Conservation (phyloP, 2,888 invertebrate genomes). For the Hipparchia sbordonii region DNA sequence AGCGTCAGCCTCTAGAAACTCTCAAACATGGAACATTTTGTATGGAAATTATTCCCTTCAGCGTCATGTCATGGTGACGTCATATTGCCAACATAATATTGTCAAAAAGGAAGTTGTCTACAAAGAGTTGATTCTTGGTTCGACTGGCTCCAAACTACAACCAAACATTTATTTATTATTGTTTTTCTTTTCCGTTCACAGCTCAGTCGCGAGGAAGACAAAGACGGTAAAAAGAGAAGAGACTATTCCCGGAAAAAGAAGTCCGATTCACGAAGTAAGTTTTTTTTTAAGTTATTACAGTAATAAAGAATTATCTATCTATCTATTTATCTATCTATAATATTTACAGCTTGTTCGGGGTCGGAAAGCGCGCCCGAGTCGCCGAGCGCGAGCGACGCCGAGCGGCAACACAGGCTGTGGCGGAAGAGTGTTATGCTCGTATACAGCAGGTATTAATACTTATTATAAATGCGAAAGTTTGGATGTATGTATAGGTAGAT, state of each 20-base stretch:
- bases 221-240: conserved; percentile 83
- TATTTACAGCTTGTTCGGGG: conserved; percentile 65
- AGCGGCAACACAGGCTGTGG: conserved; percentile 91
- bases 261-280: conserved; percentile 74
- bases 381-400: conserved; percentile 84
- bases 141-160: no score
- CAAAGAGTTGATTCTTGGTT: no score
- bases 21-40: no score
- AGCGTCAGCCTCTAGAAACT: no score
- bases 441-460: conserved; percentile 81
- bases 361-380: conserved; percentile 77
- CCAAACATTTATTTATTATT: background rate
- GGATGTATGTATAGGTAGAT: no score
- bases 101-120: no score
- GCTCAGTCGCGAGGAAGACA: conserved; percentile 82
- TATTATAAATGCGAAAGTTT: background rate
- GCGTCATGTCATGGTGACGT: no score
- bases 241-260: conserved; percentile 84
- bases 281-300: no score
- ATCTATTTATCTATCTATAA: background rate
- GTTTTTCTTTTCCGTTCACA: conserved; percentile 42
- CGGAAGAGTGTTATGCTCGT: conserved; percentile 95
- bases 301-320: no score
- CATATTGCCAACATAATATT: no score
- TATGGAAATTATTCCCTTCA: no score